Evolutionary conservation across 2,113 vertebrate genomes (phyloP).

Genomic region (Pelobates fuscus): DNA sequence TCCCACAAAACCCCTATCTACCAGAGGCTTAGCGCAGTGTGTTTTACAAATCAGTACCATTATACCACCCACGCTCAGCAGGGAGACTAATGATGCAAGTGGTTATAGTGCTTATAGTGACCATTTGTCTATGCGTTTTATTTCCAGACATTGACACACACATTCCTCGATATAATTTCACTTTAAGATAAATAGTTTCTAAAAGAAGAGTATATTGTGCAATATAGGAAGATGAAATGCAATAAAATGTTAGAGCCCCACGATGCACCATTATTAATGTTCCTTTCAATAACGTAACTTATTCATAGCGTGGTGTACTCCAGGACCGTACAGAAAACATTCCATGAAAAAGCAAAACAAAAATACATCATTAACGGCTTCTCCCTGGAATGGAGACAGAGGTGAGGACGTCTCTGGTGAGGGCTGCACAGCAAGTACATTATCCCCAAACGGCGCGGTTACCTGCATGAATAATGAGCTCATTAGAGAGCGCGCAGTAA

Average conservation of each 20-base stretch:
- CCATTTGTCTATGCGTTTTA: no score
- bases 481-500: not conserved
- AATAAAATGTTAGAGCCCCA: not conserved
- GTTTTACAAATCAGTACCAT: no score
- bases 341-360: constrained; percentile 4
- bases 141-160: no score
- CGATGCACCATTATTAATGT: not conserved
- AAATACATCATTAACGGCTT: not conserved
- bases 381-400: not conserved
- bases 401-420: not conserved
- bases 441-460: not conserved
- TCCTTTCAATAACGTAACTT: not conserved
- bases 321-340: not conserved
- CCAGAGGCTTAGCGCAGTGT: no score
- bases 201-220: no score
- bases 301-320: not conserved
- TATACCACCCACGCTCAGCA: no score
- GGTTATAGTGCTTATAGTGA: no score
- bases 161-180: no score
- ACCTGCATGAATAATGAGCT: not conserved
- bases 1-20: no score
- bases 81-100: no score
- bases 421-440: not conserved
- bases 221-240: not conserved
- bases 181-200: no score